Conservation (phyloP, 2,888 invertebrate species). For the Epistrophe grossulariae region DNA sequence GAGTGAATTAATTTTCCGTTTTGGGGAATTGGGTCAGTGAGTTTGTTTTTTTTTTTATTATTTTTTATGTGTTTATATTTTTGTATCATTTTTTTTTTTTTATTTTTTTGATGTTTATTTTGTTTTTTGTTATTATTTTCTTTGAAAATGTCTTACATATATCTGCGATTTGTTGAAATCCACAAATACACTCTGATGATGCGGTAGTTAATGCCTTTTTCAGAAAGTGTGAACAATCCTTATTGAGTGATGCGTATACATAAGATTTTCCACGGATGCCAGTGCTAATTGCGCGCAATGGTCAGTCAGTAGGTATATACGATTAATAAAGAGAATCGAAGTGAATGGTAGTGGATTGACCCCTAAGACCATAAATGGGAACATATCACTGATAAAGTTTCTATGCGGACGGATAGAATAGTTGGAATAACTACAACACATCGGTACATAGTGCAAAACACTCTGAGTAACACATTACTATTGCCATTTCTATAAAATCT, state of each 20-base stretch:
- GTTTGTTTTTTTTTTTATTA: constrained; percentile 23
- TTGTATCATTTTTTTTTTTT: constrained; percentile 12
- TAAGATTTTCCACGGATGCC: constrained; percentile 66
- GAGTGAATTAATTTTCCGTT: constrained; percentile 73
- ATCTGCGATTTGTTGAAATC: constrained; percentile 25
- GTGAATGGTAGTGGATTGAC: constrained; percentile 54
- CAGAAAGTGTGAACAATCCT: constrained; percentile 72
- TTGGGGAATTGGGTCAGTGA: constrained; percentile 72
- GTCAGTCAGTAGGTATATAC: constrained; percentile 17
- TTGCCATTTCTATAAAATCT: constrained; percentile 30
- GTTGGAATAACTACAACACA: constrained; percentile 54
- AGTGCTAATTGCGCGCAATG: constrained; percentile 56
- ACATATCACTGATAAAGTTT: constrained; percentile 32
- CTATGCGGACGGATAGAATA: constrained; percentile 49
- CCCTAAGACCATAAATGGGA: constrained; percentile 49
- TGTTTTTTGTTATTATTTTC: constrained; percentile 19
- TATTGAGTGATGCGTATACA: constrained; percentile 66
- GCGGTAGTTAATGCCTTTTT: constrained; percentile 47
- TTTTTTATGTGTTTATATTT: constrained; percentile 8
- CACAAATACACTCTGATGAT: not conserved
- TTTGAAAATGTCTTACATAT: constrained; percentile 21
- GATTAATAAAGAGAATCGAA: constrained; percentile 28
- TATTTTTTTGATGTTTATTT: not conserved
- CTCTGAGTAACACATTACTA: constrained; percentile 50
- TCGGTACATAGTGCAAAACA: constrained; percentile 50